Percentiles rank a stretch among this genome's conserved stretches.
These are phyloP conservation scores for Nibea coibor DNA, from an alignment of 2,113 vertebrate species.

Conservation along the genomic window DNA sequence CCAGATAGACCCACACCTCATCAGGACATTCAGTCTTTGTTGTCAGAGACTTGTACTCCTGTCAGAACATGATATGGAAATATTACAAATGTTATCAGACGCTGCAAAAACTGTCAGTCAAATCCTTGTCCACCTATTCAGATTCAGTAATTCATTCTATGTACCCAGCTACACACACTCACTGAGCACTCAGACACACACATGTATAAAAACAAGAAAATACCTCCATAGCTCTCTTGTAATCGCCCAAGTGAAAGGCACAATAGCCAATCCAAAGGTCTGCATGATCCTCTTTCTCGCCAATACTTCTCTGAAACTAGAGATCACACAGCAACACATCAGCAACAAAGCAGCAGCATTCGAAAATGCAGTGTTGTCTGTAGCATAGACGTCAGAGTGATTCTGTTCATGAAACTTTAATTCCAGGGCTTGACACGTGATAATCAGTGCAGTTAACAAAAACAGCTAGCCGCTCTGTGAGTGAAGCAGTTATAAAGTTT, in stretches of 20 bases:
- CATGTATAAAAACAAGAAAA: not conserved
- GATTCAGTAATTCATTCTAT: not conserved
- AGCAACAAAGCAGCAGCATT: conserved; percentile 23
- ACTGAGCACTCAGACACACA: conserved; percentile 1
- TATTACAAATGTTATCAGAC: not conserved
- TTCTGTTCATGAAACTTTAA: conserved; percentile 4
- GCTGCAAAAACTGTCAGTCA: not conserved
- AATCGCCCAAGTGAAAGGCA: conserved; percentile 95
- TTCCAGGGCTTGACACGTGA: not conserved
- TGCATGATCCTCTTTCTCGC: conserved; percentile 87
- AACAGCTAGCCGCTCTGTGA: not conserved
- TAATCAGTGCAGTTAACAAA: not conserved
- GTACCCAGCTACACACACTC: not conserved
- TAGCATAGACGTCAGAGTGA: not conserved
- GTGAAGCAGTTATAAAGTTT: not conserved
- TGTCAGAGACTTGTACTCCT: conserved; percentile 91
- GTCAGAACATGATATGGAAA: conserved; percentile 54
- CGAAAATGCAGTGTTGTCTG: conserved; percentile 7
- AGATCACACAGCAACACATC: conserved; percentile 39
- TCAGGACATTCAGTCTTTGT: conserved; percentile 84
- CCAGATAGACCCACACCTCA: conserved; percentile 95
- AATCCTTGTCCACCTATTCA: not conserved
- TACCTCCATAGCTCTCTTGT: conserved; percentile 95
- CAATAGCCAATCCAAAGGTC: conserved; percentile 95
- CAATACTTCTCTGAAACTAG: conserved; percentile 93